phyloP scores from a whole-genome alignment of 2,797 vertebrate genomes.

The Enteromius treurensis region DNA sequence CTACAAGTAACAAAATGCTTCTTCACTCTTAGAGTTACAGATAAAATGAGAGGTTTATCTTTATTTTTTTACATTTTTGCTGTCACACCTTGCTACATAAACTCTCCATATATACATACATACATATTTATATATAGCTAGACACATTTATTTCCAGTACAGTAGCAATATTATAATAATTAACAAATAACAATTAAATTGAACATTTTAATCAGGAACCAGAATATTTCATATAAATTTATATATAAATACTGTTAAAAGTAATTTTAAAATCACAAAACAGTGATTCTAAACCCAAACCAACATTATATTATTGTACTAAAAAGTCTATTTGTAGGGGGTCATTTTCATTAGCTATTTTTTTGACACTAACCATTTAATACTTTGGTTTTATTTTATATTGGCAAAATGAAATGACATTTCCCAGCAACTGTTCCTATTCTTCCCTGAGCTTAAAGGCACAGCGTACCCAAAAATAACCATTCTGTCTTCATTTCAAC shows the following conservation, averaged over 20 bases:
- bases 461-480: neutral
- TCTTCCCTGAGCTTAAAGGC: slow-evolving; percentile 18
- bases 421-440: neutral
- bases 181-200: neutral
- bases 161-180: neutral
- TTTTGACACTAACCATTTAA: neutral
- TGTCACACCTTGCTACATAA: too few species aligned
- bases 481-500: neutral
- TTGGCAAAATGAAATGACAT: neutral
- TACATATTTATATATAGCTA: neutral
- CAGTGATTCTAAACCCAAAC: neutral
- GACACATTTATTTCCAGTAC: slow-evolving; percentile 1
- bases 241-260: slow-evolving; percentile 23
- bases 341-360: neutral
- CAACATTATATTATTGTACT: neutral
- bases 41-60: too few species aligned
- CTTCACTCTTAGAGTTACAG: too few species aligned
- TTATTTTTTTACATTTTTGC: too few species aligned
- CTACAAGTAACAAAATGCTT: too few species aligned
- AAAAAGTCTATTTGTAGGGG: neutral
- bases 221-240: neutral
- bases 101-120: too few species aligned
- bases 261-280: neutral
- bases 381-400: neutral
- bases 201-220: neutral